Evolutionary conservation across 2,113 vertebrate genomes (phyloP).

Genomic region (Phalacrocorax pelagicus): DNA sequence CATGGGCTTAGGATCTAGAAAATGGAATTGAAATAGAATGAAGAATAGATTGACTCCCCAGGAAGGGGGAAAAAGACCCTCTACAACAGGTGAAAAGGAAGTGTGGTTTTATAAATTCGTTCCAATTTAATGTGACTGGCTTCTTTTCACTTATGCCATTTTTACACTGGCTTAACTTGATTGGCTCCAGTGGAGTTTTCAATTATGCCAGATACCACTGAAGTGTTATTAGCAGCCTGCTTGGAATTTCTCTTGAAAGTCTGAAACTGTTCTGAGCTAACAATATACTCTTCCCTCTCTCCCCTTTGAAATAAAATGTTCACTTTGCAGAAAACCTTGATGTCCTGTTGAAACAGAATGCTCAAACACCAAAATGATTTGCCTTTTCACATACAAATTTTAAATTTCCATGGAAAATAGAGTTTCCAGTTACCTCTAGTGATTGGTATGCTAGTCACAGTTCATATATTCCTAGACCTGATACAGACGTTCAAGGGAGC

Average conservation of each 20-base stretch:
- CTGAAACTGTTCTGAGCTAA: constrained; percentile 42
- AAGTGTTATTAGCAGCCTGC: constrained; percentile 56
- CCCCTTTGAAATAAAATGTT: neutral
- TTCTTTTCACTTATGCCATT: constrained; percentile 39
- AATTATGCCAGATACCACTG: constrained; percentile 50
- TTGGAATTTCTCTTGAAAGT: constrained; percentile 45
- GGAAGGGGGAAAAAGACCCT: neutral
- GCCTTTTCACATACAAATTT: constrained; percentile 46
- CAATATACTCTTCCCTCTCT: neutral
- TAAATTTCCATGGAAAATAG: constrained; percentile 39
- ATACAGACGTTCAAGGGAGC: constrained; percentile 9
- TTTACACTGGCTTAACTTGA: constrained; percentile 63
- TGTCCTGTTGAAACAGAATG: constrained; percentile 20
- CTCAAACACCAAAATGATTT: neutral
- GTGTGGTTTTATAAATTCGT: constrained; percentile 46
- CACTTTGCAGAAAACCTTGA: constrained; percentile 15
- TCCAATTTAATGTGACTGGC: constrained; percentile 22
- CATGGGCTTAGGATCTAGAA: neutral
- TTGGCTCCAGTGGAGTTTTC: constrained; percentile 64
- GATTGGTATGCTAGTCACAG: constrained; percentile 47
- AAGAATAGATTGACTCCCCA: neutral
- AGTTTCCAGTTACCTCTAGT: constrained; percentile 20
- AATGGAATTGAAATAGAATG: neutral
- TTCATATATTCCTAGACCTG: constrained; percentile 24
- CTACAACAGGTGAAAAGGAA: constrained; percentile 63